Conservation (phyloP, 2,797 vertebrate species). For the Danionella dracula region DNA sequence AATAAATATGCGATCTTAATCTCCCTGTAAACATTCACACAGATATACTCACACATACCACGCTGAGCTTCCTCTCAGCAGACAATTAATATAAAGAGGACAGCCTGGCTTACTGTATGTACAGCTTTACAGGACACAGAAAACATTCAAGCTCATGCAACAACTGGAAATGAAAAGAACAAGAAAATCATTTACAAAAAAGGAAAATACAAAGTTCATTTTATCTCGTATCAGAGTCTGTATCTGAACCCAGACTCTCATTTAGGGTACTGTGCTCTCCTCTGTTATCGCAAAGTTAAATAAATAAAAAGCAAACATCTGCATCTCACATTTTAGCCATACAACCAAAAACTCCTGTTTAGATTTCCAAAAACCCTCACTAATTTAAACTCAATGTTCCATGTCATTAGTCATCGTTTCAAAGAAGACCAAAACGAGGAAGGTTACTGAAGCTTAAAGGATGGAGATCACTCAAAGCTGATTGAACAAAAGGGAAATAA, state of each 20-base stretch:
- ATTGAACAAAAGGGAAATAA: conserved; percentile 7
- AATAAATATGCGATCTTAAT: conserved; percentile 59
- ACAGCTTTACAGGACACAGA: conserved; percentile 81
- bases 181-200: not conserved
- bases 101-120: conserved; percentile 68
- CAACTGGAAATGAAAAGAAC: conserved; percentile 36
- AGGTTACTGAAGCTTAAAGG: not conserved
- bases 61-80: conserved; percentile 65
- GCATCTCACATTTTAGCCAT: conserved; percentile 39
- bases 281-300: conserved; percentile 70
- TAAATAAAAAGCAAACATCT: conserved; percentile 62
- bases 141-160: conserved; percentile 78
- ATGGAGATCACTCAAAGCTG: not conserved
- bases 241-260: not conserved
- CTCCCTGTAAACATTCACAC: conserved; percentile 43
- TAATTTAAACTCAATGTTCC: not conserved
- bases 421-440: too few relatives aligned
- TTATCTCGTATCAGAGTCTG: not conserved
- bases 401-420: not conserved
- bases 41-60: conserved; percentile 43
- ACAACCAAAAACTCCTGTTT: conserved; percentile 26
- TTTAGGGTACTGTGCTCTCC: not conserved
- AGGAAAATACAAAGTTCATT: not conserved
- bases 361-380: too few relatives aligned
- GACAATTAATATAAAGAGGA: conserved; percentile 69